These are phyloP conservation scores for Entelurus aequoreus DNA, from an alignment of 2,113 vertebrate species.

Conservation along the genomic window DNA sequence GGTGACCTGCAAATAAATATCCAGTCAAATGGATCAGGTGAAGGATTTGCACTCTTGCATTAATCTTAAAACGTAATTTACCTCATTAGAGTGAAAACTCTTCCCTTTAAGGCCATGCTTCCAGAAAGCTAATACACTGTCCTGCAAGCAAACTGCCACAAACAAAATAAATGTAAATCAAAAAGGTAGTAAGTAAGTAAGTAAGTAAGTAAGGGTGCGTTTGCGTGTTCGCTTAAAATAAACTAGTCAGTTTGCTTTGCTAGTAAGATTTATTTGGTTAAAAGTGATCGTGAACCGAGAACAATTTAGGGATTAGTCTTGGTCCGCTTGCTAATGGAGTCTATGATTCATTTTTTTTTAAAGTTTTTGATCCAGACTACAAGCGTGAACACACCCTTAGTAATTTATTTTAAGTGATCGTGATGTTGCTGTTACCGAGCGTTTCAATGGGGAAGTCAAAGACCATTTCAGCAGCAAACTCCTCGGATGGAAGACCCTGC, in stretches of 20 bases:
- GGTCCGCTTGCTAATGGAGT: too few species aligned
- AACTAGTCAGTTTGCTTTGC: too few species aligned
- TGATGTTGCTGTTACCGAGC: conserved; percentile 65
- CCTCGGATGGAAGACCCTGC: conserved; percentile 68
- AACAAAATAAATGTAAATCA: too few species aligned
- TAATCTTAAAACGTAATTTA: conserved; percentile 25
- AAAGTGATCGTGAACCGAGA: too few species aligned
- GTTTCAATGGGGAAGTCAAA: conserved; percentile 83
- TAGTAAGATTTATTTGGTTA: too few species aligned
- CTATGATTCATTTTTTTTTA: too few species aligned
- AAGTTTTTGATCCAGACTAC: too few species aligned
- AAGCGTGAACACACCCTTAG: background rate
- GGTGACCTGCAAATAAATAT: conserved; percentile 69
- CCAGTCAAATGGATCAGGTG: background rate
- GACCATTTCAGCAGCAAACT: conserved; percentile 69
- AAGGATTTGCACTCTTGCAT: background rate
- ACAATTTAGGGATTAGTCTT: too few species aligned
- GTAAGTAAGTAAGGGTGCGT: too few species aligned
- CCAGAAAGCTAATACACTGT: conserved; percentile 86
- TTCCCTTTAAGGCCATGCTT: conserved; percentile 82
- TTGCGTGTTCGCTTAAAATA: too few species aligned
- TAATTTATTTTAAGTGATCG: background rate
- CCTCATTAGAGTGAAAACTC: conserved; percentile 78
- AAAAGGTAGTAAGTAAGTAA: background rate
- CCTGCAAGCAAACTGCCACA: conserved; percentile 79